phyloP scores from a whole-genome alignment of 1,140 invertebrate species.

The Trichonephila clavata region DNA sequence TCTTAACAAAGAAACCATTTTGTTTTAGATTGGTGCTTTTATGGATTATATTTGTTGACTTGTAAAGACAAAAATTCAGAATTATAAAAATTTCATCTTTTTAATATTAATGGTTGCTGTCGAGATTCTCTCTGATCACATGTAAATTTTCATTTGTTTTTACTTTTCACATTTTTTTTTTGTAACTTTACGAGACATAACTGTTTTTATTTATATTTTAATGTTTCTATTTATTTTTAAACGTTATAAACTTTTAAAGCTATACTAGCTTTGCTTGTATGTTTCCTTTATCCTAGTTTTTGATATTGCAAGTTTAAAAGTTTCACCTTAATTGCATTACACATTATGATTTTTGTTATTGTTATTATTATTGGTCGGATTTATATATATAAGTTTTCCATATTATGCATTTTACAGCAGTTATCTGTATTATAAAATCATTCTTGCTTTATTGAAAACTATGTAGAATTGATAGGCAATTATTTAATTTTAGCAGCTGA shows the following conservation, averaged over 20 bases:
- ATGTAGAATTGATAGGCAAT: not conserved
- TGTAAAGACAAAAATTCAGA: not conserved
- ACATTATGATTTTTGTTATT: not conserved
- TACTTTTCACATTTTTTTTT: not conserved
- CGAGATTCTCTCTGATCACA: not conserved
- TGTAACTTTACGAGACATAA: not conserved
- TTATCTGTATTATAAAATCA: not conserved
- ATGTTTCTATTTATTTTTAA: not conserved
- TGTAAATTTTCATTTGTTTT: conserved; percentile 20
- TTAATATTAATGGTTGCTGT: not conserved
- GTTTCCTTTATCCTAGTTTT: not conserved
- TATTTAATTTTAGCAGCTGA: not conserved
- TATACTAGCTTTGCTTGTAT: not conserved
- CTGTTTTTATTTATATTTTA: not conserved
- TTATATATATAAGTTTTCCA: not conserved
- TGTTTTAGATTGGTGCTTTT: conserved; percentile 5
- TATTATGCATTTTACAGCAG: not conserved
- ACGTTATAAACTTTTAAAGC: not conserved
- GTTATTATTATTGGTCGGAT: not conserved
- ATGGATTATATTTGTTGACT: not conserved
- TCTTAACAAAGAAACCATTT: not conserved
- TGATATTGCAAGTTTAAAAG: not conserved
- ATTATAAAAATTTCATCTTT: not conserved
- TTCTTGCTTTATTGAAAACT: not conserved
- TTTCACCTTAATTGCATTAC: not conserved